Conservation (phyloP, 1,140 invertebrate genomes). For the Lutraria rhynchaena region DNA sequence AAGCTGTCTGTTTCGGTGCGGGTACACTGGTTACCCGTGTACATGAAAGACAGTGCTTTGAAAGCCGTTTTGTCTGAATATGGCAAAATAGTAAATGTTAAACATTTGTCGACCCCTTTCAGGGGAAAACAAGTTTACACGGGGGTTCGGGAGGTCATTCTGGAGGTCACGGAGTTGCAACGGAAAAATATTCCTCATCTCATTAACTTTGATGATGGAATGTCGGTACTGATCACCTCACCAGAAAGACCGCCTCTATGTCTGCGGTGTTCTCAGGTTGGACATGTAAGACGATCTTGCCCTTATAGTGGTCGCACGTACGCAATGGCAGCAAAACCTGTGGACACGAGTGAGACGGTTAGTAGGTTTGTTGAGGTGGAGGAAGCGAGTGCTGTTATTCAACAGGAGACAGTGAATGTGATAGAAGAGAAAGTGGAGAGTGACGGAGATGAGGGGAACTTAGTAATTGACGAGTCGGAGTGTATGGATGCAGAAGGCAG, state of each 20-base stretch:
- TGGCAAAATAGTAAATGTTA: background rate
- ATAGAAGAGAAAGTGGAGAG: background rate
- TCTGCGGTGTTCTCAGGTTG: conserved; percentile 12
- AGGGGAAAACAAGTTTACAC: background rate
- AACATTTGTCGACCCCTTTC: background rate
- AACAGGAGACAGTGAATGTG: background rate
- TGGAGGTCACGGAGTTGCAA: background rate
- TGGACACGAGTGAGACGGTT: background rate
- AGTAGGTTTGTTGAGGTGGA: background rate
- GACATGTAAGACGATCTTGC: background rate
- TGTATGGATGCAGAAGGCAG: background rate
- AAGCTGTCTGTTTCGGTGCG: background rate
- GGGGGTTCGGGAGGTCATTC: background rate
- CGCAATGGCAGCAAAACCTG: background rate
- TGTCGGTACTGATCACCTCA: background rate
- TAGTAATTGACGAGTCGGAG: background rate
- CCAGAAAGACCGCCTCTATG: conserved; percentile 21
- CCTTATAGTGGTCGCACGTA: background rate
- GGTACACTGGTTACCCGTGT: conserved; percentile 1
- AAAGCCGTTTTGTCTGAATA: background rate
- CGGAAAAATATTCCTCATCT: background rate
- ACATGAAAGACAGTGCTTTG: too few species aligned
- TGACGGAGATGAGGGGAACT: background rate
- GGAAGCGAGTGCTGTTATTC: background rate
- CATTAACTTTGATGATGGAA: background rate